A percentile compares a stretch with the other conserved stretches of the same genome.
Conservation (phyloP, 1,140 invertebrate genomes). For the Temnothorax nylanderi region DNA sequence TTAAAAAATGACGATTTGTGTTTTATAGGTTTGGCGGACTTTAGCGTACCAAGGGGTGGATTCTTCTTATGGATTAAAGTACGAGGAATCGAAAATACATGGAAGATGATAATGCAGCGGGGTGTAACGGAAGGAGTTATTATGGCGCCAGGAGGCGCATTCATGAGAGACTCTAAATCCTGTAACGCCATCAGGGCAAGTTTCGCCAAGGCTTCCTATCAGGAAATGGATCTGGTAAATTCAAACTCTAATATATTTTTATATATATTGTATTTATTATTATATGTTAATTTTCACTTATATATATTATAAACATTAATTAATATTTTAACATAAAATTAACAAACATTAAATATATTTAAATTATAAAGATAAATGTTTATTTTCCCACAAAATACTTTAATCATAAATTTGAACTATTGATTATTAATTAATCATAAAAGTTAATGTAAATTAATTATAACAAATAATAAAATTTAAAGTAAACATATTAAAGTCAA, state of each 20-base stretch:
- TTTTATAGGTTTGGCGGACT: constrained; percentile 88
- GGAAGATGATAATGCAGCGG: constrained; percentile 90
- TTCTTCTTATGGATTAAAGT: constrained; percentile 93
- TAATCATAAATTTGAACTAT: background rate
- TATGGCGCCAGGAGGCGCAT: constrained; percentile 90
- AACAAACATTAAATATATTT: background rate
- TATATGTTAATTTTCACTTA: background rate
- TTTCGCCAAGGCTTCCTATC: constrained; percentile 88
- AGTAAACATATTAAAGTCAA: background rate
- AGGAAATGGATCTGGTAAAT: constrained; percentile 87
- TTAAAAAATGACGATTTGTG: background rate
- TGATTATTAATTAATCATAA: background rate
- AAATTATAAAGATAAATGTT: background rate
- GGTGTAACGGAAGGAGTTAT: constrained; percentile 88
- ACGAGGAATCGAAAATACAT: constrained; percentile 89
- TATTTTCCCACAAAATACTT: background rate
- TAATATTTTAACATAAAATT: background rate
- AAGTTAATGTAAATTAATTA: background rate
- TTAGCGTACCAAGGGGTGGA: constrained; percentile 89
- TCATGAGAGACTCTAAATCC: constrained; percentile 87
- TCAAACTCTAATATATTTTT: background rate
- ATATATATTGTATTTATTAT: background rate
- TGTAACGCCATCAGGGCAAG: constrained; percentile 89
- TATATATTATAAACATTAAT: background rate
- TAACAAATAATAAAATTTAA: background rate